These are phyloP conservation scores for Cantharis nigra DNA, from an alignment of 2,888 invertebrate species.

Conservation along the genomic window DNA sequence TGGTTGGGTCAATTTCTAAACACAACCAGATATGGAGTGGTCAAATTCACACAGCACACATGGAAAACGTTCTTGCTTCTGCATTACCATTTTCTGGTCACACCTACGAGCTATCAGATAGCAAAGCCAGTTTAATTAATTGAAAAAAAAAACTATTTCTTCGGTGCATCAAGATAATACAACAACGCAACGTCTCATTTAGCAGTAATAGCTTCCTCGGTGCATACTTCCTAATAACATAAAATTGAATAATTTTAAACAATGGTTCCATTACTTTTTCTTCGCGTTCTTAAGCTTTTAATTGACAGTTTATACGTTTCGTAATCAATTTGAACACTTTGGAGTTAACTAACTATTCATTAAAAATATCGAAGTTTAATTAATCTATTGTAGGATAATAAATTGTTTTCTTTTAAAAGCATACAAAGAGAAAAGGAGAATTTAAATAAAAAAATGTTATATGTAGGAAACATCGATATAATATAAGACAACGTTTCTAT, in stretches of 20 bases:
- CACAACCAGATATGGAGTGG: not conserved
- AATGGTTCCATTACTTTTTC: not conserved
- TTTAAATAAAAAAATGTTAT: not conserved
- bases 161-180: not conserved
- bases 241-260: not conserved
- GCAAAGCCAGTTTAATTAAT: not conserved
- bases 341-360: not conserved
- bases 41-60: not conserved
- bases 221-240: not conserved
- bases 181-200: not conserved
- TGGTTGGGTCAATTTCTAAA: not conserved
- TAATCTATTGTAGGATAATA: not conserved
- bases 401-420: not conserved
- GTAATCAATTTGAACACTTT: not conserved
- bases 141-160: not conserved
- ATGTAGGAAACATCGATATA: not conserved
- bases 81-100: not conserved
- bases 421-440: not conserved
- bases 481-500: constrained; percentile 25
- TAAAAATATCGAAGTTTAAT: not conserved
- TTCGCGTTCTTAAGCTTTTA: not conserved
- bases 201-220: not conserved
- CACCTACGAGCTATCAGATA: not conserved
- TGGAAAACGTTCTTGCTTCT: not conserved
- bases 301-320: not conserved